These are phyloP conservation scores for Eupelmus urozonus DNA, from an alignment of 2,888 invertebrate genomes.

Conservation along the genomic window DNA sequence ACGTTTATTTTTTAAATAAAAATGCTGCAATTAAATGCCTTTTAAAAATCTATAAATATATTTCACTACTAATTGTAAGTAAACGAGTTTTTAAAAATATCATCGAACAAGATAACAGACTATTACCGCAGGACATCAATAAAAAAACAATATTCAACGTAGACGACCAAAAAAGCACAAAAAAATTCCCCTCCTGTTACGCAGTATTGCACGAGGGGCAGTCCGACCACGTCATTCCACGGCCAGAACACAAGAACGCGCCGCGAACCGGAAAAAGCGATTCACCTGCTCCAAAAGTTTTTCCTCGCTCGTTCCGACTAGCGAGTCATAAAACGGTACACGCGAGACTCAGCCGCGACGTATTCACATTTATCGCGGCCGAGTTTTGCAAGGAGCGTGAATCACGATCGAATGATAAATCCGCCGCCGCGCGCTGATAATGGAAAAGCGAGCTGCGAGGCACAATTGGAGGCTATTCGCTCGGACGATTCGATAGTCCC, in stretches of 20 bases:
- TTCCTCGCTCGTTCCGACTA: not conserved
- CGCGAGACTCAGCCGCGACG: no score
- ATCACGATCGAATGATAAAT: conserved; percentile 55
- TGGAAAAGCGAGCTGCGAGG: not conserved
- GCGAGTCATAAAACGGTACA: not conserved
- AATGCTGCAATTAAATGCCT: no score
- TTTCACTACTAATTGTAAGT: not conserved
- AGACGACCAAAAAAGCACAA: not conserved
- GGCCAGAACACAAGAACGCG: no score
- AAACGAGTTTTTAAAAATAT: no score
- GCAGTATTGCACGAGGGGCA: not conserved
- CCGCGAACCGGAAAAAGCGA: conserved; percentile 1
- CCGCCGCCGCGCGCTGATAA: conserved; percentile 14
- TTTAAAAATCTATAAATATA: no score
- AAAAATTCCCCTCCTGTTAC: not conserved
- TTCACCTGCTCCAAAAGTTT: conserved; percentile 15
- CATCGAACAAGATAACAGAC: no score
- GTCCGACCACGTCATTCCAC: not conserved
- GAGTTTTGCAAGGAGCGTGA: conserved; percentile 2
- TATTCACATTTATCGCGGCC: no score
- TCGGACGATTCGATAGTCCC: no score
- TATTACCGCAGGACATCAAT: not conserved
- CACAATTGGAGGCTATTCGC: no score
- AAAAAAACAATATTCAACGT: not conserved
- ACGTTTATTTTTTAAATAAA: no score